Evolutionary conservation across 2,113 vertebrate species (phyloP).

Genomic region (Aldabrachelys gigantea): DNA sequence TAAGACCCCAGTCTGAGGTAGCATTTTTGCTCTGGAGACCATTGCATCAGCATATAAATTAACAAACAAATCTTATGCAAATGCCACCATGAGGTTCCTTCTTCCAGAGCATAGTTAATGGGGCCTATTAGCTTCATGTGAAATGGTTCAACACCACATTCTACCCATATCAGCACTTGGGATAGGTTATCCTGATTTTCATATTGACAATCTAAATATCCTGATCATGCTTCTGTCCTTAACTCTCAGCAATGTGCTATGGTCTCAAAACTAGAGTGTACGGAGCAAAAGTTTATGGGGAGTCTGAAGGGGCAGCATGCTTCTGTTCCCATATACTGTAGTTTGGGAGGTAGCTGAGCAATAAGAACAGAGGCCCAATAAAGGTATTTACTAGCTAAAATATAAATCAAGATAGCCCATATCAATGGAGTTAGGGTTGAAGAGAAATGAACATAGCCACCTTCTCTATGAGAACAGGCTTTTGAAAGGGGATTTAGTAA

Average conservation of each 20-base stretch:
- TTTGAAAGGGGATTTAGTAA: constrained; percentile 50
- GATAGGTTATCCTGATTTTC: neutral
- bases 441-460: constrained; percentile 46
- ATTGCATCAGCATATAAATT: neutral
- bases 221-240: neutral
- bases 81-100: neutral
- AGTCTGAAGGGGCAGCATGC: neutral
- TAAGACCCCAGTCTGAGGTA: neutral
- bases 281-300: neutral
- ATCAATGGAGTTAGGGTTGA: constrained; percentile 45
- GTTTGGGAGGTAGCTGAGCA: neutral
- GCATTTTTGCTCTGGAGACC: neutral
- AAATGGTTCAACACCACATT: neutral
- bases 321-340: neutral
- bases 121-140: neutral
- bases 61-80: neutral
- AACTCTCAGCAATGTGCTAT: accelerated
- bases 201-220: neutral
- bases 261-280: neutral
- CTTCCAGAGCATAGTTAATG: neutral
- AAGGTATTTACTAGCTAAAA: neutral
- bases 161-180: neutral
- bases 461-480: constrained; percentile 50
- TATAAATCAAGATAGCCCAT: neutral
- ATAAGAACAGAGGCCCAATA: neutral